These are phyloP conservation scores for Nothobranchius furzeri DNA, from an alignment of 2,113 vertebrate genomes.

Conservation along the genomic window DNA sequence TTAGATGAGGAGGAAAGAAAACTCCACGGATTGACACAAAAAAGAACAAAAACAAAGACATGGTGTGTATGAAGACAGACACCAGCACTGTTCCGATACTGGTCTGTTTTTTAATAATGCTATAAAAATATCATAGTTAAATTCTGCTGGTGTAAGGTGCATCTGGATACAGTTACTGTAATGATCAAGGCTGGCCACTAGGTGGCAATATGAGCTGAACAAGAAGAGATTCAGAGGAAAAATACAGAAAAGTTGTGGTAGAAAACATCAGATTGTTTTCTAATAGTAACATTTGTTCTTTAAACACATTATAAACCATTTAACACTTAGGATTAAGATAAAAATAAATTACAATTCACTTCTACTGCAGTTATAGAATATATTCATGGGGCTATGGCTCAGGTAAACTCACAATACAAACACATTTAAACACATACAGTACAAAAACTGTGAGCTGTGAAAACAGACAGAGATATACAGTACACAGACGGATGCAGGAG, in stretches of 20 bases:
- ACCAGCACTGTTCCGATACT: conserved; percentile 1
- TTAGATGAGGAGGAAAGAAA: not conserved
- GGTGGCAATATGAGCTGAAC: conserved; percentile 31
- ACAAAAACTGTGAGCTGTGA: conserved; percentile 26
- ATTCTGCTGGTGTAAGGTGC: conserved; percentile 1
- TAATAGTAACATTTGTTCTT: no score
- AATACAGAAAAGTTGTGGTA: no score
- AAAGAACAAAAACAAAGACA: not conserved
- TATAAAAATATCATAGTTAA: conserved; percentile 3
- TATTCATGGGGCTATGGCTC: conserved; percentile 21
- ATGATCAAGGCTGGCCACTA: conserved; percentile 21
- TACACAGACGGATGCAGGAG: no score
- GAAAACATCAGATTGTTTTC: no score
- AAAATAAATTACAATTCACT: conserved; percentile 37
- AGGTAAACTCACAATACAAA: conserved; percentile 40
- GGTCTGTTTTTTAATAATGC: conserved; percentile 53
- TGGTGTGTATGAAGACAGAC: not conserved
- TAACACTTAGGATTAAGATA: conserved; percentile 18
- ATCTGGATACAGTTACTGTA: not conserved
- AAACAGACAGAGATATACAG: no score
- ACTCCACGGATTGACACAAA: not conserved
- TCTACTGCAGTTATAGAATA: conserved; percentile 10
- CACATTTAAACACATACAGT: conserved; percentile 53
- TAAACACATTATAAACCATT: not conserved
- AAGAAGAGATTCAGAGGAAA: no score